Percentiles rank a stretch among this genome's conserved stretches.
phyloP scores from a whole-genome alignment of 2,113 vertebrate genomes.

The Anolis carolinensis region DNA sequence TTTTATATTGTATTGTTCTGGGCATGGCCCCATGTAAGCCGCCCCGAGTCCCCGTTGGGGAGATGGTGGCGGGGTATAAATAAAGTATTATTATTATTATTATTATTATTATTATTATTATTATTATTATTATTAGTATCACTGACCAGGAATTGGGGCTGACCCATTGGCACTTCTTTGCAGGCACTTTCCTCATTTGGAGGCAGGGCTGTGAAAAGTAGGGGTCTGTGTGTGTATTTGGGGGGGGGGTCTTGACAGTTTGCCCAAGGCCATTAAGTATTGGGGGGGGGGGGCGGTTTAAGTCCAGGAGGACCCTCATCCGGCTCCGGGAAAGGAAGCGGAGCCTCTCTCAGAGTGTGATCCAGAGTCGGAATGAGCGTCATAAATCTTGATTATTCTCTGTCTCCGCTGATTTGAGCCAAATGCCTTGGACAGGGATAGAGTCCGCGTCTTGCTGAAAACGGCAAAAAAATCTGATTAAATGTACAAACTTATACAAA shows the following conservation, averaged over 20 bases:
- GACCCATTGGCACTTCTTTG: neutral
- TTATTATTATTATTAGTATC: too few relatives aligned
- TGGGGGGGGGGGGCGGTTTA: constrained; percentile 40
- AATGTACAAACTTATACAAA: constrained; percentile 79
- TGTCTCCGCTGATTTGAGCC: constrained; percentile 78
- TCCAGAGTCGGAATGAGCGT: constrained; percentile 69
- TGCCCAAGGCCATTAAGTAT: constrained; percentile 43
- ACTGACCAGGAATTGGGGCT: too few relatives aligned
- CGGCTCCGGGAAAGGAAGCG: constrained; percentile 52
- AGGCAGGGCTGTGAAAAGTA: accelerated
- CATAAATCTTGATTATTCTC: constrained; percentile 82
- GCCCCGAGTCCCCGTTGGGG: too few relatives aligned
- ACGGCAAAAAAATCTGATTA: constrained; percentile 73
- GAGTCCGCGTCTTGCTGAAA: constrained; percentile 75
- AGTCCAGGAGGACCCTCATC: too few relatives aligned
- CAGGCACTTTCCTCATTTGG: accelerated
- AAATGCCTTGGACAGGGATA: constrained; percentile 70
- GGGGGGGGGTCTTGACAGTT: constrained; percentile 47
- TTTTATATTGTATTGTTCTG: too few relatives aligned
- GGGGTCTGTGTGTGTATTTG: neutral
- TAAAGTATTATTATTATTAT: too few relatives aligned
- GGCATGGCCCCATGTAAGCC: too few relatives aligned
- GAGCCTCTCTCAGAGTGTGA: constrained; percentile 52
- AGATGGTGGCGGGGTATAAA: too few relatives aligned
- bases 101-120: too few relatives aligned